Percentiles rank a stretch among this genome's conserved stretches.
Conservation (phyloP, 2,113 vertebrate genomes). For the Engraulis encrasicolus region DNA sequence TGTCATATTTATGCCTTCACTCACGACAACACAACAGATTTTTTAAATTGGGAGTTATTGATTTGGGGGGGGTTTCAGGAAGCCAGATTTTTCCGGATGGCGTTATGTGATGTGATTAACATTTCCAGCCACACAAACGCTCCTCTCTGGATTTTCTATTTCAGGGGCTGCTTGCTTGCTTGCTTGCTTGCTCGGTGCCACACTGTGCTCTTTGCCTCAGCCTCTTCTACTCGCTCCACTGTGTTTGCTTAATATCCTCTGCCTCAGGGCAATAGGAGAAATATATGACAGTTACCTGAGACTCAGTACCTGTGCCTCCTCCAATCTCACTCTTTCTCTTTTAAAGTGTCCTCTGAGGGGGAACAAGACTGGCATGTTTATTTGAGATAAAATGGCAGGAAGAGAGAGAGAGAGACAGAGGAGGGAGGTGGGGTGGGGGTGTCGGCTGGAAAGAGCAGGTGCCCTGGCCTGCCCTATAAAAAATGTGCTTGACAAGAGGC, state of each 20-base stretch:
- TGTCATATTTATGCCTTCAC: background rate
- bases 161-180: slow-evolving; percentile 48
- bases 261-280: slow-evolving; percentile 42
- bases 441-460: background rate
- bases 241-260: slow-evolving; percentile 37
- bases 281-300: slow-evolving; percentile 52
- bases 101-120: background rate
- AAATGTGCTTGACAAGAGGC: background rate
- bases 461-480: slow-evolving; percentile 25
- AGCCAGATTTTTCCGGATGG: background rate
- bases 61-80: background rate
- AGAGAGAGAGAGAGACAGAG: too few relatives aligned
- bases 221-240: slow-evolving; percentile 37
- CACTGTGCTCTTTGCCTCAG: slow-evolving; percentile 33
- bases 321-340: slow-evolving; percentile 32
- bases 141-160: slow-evolving; percentile 18
- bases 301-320: slow-evolving; percentile 35
- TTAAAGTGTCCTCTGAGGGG: slow-evolving; percentile 39
- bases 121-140: background rate
- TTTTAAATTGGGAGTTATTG: background rate
- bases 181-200: too few relatives aligned
- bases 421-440: too few relatives aligned
- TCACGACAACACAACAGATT: background rate
- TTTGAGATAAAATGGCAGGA: slow-evolving; percentile 33
- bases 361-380: slow-evolving; percentile 41